A percentile compares a stretch with the other conserved stretches of the same genome.
phyloP scores from a whole-genome alignment of 2,888 invertebrate genomes.

The Aelia acuminata region DNA sequence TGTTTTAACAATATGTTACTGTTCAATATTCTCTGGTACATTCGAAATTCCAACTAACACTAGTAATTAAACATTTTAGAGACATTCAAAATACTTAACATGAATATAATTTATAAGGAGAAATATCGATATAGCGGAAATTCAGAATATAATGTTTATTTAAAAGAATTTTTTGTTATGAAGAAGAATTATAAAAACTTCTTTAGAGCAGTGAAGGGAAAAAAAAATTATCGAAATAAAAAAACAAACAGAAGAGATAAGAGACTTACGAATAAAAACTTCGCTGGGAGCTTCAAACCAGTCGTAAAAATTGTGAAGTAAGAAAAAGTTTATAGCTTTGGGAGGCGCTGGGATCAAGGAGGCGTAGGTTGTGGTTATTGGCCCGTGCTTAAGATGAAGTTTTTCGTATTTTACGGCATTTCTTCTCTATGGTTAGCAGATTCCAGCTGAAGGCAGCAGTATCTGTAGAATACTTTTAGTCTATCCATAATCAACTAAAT shows the following conservation, averaged over 20 bases:
- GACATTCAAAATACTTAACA: no score
- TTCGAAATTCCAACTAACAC: no score
- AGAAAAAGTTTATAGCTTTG: slow-evolving; percentile 2
- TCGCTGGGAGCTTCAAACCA: neutral
- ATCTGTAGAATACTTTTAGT: no score
- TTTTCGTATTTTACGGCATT: neutral
- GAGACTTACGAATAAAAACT: slow-evolving; percentile 7
- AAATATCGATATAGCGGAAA: neutral
- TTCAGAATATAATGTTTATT: neutral
- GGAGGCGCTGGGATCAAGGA: neutral
- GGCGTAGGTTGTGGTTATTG: slow-evolving; percentile 3
- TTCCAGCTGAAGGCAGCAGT: neutral
- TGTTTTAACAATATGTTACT: no score
- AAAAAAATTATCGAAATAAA: neutral
- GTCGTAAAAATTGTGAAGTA: neutral
- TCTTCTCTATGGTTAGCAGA: neutral
- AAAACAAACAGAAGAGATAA: neutral
- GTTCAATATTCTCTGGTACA: no score
- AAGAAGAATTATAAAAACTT: neutral
- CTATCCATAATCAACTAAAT: no score
- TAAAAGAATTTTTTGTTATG: no score
- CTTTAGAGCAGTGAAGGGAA: neutral
- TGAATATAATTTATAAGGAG: no score
- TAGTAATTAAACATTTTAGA: no score
- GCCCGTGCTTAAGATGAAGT: neutral